phyloP scores from a whole-genome alignment of 2,113 vertebrate genomes.

The Mobula hypostoma region DNA sequence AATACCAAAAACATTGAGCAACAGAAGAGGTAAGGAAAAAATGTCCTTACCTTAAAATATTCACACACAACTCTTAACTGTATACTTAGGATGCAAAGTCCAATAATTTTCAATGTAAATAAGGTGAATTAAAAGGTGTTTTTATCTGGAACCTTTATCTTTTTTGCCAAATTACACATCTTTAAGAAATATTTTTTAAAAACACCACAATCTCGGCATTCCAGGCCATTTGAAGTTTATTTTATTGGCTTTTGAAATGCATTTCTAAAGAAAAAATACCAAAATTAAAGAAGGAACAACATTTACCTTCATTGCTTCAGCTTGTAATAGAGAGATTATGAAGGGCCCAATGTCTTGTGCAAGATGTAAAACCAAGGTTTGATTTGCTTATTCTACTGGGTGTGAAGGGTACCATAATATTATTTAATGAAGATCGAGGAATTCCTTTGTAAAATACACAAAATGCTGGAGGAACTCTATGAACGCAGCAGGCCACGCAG shows the following conservation, averaged over 20 bases:
- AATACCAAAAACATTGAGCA: neutral
- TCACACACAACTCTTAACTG: neutral
- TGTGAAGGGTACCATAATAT: slow-evolving; percentile 2
- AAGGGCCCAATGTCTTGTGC: neutral
- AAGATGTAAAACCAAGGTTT: neutral
- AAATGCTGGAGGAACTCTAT: no score
- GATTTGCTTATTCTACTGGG: neutral
- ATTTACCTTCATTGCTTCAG: neutral
- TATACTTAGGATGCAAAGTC: neutral
- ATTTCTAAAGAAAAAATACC: neutral
- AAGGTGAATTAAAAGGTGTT: neutral
- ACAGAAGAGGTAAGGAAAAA: neutral
- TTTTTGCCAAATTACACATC: slow-evolving; percentile 8
- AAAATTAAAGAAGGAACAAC: neutral
- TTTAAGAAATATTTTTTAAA: neutral
- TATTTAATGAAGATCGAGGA: neutral
- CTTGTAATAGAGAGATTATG: neutral
- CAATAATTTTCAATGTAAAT: neutral
- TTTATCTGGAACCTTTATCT: neutral
- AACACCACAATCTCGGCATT: neutral
- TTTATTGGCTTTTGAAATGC: slow-evolving; percentile 8
- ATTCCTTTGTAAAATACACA: neutral
- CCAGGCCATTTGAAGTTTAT: neutral
- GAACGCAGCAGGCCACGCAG: no score
- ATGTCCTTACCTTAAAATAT: neutral